These are phyloP conservation scores for Ceratosolen fusciceps DNA, from an alignment of 1,140 invertebrate genomes.

Conservation along the genomic window DNA sequence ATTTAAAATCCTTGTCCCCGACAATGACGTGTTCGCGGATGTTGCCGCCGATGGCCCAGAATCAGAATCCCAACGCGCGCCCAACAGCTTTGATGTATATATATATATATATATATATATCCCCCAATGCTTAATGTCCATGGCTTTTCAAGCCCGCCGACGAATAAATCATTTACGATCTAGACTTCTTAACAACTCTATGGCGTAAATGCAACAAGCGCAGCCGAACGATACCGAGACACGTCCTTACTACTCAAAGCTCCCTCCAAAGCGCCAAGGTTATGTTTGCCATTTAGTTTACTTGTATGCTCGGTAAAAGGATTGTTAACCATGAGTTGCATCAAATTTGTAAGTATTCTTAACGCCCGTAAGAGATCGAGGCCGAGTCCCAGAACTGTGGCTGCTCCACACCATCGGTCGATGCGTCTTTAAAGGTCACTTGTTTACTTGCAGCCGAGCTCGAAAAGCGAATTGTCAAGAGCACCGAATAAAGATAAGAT, in stretches of 20 bases:
- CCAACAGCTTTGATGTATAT: too few species aligned
- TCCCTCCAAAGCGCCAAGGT: neutral
- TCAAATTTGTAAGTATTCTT: constrained; percentile 48
- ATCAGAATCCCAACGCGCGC: neutral
- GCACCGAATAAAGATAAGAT: constrained; percentile 24
- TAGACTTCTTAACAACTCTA: neutral
- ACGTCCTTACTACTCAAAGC: too few species aligned
- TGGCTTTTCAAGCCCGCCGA: neutral
- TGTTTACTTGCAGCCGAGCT: constrained; percentile 34
- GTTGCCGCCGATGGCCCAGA: neutral
- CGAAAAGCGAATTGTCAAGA: constrained; percentile 34
- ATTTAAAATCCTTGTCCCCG: too few species aligned
- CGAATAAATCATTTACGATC: neutral
- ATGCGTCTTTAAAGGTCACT: neutral
- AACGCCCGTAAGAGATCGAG: neutral
- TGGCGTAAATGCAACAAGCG: neutral
- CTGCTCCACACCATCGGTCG: neutral
- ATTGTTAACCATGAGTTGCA: constrained; percentile 42
- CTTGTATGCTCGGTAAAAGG: neutral
- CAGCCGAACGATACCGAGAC: too few species aligned
- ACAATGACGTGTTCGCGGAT: too few species aligned
- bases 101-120: too few species aligned
- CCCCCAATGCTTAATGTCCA: neutral
- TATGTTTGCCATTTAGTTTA: neutral
- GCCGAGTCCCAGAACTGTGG: neutral